These are phyloP conservation scores for Leptobrachium ailaonicum DNA, from an alignment of 2,113 vertebrate genomes.

Conservation along the genomic window DNA sequence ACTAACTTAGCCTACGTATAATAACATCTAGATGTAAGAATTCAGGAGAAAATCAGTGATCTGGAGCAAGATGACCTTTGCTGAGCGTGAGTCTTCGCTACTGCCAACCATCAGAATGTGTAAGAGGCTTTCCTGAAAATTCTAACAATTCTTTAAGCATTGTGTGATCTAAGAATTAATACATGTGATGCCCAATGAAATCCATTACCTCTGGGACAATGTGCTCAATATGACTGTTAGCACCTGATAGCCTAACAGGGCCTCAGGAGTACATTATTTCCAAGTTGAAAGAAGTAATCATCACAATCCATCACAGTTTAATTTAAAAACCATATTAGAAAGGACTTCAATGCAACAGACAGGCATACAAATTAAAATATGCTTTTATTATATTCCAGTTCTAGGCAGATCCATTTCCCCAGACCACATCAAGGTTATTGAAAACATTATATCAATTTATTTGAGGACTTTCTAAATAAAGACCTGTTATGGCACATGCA, in stretches of 20 bases:
- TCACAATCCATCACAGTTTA: not conserved
- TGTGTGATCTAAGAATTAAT: not conserved
- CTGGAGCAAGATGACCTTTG: no score
- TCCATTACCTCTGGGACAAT: not conserved
- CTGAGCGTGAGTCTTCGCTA: no score
- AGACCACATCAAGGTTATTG: not conserved
- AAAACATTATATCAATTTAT: conserved; percentile 1
- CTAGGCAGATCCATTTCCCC: not conserved
- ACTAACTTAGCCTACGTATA: no score
- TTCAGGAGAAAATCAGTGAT: no score
- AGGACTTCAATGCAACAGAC: not conserved
- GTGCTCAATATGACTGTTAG: not conserved
- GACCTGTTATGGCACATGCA: not conserved
- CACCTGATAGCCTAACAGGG: not conserved
- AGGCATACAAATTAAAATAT: not conserved
- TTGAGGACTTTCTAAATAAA: not conserved
- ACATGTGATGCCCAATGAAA: not conserved
- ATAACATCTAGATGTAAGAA: no score
- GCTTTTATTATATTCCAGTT: not conserved
- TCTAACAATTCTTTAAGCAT: not conserved
- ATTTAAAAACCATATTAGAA: not conserved
- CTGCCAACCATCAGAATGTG: no score
- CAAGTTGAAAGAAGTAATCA: not conserved
- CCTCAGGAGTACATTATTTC: not conserved
- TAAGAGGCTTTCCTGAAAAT: not conserved